phyloP scores from a whole-genome alignment of 1,140 invertebrate genomes.

The Sarcophaga peregrina region DNA sequence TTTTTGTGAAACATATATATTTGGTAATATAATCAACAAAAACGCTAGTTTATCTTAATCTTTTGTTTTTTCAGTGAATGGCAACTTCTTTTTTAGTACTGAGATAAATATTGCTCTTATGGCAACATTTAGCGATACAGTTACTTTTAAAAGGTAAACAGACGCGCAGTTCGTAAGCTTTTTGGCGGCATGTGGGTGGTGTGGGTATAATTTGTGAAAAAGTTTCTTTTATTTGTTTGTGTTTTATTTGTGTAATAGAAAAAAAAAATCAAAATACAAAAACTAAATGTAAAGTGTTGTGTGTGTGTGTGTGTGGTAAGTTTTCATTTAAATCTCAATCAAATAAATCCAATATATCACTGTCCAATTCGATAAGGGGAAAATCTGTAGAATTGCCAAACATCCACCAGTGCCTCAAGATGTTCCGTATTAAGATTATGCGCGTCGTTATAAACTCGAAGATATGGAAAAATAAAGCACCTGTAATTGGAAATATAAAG shows the following conservation, averaged over 20 bases:
- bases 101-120: neutral
- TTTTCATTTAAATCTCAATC: neutral
- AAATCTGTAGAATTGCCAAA: constrained; percentile 60
- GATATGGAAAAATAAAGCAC: constrained; percentile 60
- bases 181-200: neutral
- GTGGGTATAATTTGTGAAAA: too few species aligned
- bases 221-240: too few species aligned
- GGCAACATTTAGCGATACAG: neutral
- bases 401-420: constrained; percentile 63
- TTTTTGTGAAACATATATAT: too few species aligned
- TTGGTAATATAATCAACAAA: too few species aligned
- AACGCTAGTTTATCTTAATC: too few species aligned
- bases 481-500: constrained; percentile 3
- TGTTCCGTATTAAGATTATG: constrained; percentile 57
- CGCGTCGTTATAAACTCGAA: constrained; percentile 63
- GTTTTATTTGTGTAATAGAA: too few species aligned
- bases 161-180: neutral
- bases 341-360: constrained; percentile 58
- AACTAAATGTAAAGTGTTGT: neutral
- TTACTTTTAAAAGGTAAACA: neutral
- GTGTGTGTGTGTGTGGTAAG: neutral
- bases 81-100: neutral
- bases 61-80: neutral
- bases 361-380: constrained; percentile 56
- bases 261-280: too few species aligned